Base-by-base conservation (phyloP, 2,113 vertebrate genomes). In the Sinocyclocheilus anshuiensis region DNA sequence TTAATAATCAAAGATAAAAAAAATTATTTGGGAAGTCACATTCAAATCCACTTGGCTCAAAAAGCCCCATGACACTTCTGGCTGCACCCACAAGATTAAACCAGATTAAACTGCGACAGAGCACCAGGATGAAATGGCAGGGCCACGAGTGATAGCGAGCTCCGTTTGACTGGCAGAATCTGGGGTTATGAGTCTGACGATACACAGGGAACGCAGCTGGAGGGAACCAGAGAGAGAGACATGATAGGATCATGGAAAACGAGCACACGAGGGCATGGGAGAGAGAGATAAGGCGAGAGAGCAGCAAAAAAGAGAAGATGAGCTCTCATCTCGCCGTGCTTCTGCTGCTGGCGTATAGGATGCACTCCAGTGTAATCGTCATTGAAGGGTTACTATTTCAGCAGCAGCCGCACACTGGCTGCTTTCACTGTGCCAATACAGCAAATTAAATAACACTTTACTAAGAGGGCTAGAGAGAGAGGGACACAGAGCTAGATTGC, bases 341-440 rank as follows among this genome's bases (percentile, higher is more conserved):
- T 65, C 76, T 78, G 77, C 57, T 86, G 42, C 65, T 84, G 81
- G 81, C 81, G 45, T 76, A 53, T 76, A 84, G 78, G 39, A 79
- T 78, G 69, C 77, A 88, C 86, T 85, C 50, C 50, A 87, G 59
- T 79, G 65, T 88, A 67, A 83, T 86, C 83, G 83, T 42, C 89
- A 88, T 63, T 82, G 81, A 83, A 78, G 84, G 91, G 90, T 92
- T 90, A 92, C 89, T 83, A 82, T 89, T 92, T 92, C 90, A 85
- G 90, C 91, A 84, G 88, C 92, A 92, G 89, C 86, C 59, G 13
- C 93, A 92, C 94, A 93, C 93, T 92, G 92, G 90, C 92, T 91
- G 93, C 92, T 93, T 91, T 93, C 92, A 93, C 92, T 92, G 92
- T 91, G 91, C 89, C 67, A 87, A 88, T 87, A 84, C 90, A 91